phyloP scores from a whole-genome alignment of 2,888 invertebrate species.

The Subacronicta megacephala region DNA sequence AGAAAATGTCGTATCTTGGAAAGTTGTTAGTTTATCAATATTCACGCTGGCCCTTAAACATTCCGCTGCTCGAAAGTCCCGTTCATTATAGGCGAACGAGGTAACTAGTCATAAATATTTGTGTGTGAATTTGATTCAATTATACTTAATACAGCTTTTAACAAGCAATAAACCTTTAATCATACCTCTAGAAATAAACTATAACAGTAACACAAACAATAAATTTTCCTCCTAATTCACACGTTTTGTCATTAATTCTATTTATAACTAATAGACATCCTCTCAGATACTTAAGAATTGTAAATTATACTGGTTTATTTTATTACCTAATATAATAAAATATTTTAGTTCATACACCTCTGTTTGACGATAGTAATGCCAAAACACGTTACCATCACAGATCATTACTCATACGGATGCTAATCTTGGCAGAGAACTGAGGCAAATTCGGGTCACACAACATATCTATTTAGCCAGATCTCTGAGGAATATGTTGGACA shows the following conservation, averaged over 20 bases:
- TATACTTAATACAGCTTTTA: conserved; percentile 1
- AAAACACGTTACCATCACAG: conserved; percentile 60
- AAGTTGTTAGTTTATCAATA: conserved; percentile 40
- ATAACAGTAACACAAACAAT: conserved; percentile 17
- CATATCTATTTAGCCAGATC: conserved; percentile 59
- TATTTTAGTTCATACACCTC: conserved; percentile 36
- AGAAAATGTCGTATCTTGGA: conserved; percentile 15
- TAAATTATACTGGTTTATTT: conserved; percentile 9
- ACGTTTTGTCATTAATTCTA: conserved; percentile 16
- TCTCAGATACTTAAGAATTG: conserved; percentile 5
- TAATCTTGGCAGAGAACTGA: conserved; percentile 77
- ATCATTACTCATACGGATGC: conserved; percentile 65
- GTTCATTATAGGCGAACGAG: conserved; percentile 26
- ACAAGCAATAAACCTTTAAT: conserved; percentile 8
- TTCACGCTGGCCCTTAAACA: conserved; percentile 30
- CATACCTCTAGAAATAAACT: conserved; percentile 27
- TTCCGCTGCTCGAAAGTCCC: conserved; percentile 40
- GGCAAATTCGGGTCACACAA: conserved; percentile 78
- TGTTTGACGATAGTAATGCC: conserved; percentile 53
- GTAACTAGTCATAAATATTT: conserved; percentile 21
- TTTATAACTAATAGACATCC: conserved; percentile 8
- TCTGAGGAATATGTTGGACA: conserved; percentile 62
- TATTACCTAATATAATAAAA: conserved; percentile 35
- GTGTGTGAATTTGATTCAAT: conserved; percentile 30
- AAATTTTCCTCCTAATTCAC: conserved; percentile 30